phyloP scores from a whole-genome alignment of 2,113 vertebrate genomes.

The Nesoenas mayeri region DNA sequence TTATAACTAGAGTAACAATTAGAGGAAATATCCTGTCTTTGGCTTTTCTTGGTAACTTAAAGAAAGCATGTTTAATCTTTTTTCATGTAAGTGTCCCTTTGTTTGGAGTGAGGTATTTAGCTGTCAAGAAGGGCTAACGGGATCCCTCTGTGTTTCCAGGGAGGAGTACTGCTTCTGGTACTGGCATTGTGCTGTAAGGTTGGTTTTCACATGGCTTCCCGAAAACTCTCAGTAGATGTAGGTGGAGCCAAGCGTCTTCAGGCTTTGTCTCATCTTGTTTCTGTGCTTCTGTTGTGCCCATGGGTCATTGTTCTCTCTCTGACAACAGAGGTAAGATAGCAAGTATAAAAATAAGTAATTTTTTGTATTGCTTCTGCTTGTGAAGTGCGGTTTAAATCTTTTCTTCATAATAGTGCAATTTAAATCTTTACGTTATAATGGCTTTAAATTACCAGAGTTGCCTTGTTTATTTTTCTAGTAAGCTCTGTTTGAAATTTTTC shows the following conservation, averaged over 20 bases:
- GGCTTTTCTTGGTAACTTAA: background rate
- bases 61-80: background rate
- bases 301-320: constrained; percentile 92
- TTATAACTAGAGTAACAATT: background rate
- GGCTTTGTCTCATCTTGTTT: constrained; percentile 91
- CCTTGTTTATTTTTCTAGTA: background rate
- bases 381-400: background rate
- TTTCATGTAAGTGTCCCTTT: background rate
- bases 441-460: background rate
- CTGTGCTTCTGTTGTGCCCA: constrained; percentile 85
- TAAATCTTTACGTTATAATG: constrained; percentile 6
- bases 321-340: constrained; percentile 88
- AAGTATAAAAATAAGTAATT: background rate
- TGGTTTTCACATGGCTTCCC: constrained; percentile 91
- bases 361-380: background rate
- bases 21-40: background rate
- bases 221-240: constrained; percentile 91
- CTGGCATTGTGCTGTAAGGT: constrained; percentile 90
- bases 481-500: background rate
- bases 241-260: constrained; percentile 95
- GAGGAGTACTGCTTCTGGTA: constrained; percentile 93
- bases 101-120: background rate
- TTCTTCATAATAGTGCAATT: background rate
- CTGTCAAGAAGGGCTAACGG: background rate
- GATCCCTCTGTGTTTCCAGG: constrained; percentile 74